These are phyloP conservation scores for Nymphicus hollandicus DNA, from an alignment of 2,113 vertebrate species.

Conservation along the genomic window DNA sequence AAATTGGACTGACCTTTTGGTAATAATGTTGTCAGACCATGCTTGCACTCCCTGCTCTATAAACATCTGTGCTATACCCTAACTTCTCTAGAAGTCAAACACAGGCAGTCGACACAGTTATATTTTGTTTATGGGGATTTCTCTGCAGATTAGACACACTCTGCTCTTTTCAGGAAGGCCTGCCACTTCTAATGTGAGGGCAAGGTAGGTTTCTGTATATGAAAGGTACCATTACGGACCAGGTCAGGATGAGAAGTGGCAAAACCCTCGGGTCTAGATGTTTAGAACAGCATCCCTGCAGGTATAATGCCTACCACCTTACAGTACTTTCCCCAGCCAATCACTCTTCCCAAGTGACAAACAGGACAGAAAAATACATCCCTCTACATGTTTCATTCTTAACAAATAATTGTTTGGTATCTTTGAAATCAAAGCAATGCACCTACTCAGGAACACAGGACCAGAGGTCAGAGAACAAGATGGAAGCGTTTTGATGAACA, in stretches of 20 bases:
- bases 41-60: not conserved
- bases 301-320: not conserved
- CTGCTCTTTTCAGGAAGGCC: not conserved
- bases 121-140: not conserved
- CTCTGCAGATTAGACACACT: not conserved
- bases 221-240: not conserved
- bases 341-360: not conserved
- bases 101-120: not conserved
- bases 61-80: not conserved
- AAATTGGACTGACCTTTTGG: not conserved
- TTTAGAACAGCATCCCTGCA: not conserved
- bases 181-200: not conserved
- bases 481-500: not conserved
- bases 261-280: not conserved
- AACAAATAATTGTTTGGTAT: not conserved
- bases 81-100: not conserved
- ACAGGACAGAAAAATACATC: not conserved
- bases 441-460: not conserved
- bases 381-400: not conserved
- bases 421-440: not conserved
- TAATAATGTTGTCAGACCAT: not conserved
- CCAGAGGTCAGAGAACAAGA: not conserved
- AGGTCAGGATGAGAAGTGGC: not conserved
- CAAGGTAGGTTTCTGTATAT: not conserved
- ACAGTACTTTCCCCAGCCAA: not conserved